Base-by-base conservation (phyloP, 2,888 invertebrate species). In the Drosophila kuntzei region DNA sequence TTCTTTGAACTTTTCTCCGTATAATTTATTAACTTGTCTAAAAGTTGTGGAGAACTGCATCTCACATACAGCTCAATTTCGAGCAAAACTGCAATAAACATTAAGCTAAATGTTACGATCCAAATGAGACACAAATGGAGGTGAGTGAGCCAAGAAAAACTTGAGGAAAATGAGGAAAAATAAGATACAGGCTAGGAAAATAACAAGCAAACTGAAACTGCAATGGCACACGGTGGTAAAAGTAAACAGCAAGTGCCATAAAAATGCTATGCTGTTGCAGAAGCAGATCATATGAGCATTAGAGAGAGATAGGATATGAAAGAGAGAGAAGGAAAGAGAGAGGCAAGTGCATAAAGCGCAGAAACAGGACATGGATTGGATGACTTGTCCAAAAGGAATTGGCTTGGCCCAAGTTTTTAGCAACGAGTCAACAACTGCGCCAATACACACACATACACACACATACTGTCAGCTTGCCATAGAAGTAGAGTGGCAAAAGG, bases 351-450 rank as follows among this genome's bases (percentile, higher is more conserved):
- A 83, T 80, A 74, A 80, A 79, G 82, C 63, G 71, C 70, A 76
- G 78, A 67, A 71, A 72, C 76, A 67, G 74, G 82, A 71, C 80
- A 82, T 76, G 71, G 77, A 71, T 69, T 65, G 69, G 64, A 68
- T 74, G 79, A 75, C 81, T 68, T 71, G 77, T 75, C 77, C 71
- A 69, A 64, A 75, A 76, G 81, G 80, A 82, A 82, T 82, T 82
- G 84, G 84, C 84, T 81, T 72, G 75, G 79, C 74, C 62, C 71
- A 70, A 80, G 76, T 70, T 54, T 72, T 72, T 49, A 71, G 71
- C 68, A 75, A 61, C 75, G 85, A 85, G 83, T 84, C 86, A 85
- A 83, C 86, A 84, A 83, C 83, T 83, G 83, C 79, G 75, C 58
- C 78, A 78, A 20, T 53, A 43, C 46, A 68, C 55, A 66, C n/a